These are phyloP conservation scores for Psittacula echo DNA, from an alignment of 2,797 vertebrate species.

Conservation along the genomic window DNA sequence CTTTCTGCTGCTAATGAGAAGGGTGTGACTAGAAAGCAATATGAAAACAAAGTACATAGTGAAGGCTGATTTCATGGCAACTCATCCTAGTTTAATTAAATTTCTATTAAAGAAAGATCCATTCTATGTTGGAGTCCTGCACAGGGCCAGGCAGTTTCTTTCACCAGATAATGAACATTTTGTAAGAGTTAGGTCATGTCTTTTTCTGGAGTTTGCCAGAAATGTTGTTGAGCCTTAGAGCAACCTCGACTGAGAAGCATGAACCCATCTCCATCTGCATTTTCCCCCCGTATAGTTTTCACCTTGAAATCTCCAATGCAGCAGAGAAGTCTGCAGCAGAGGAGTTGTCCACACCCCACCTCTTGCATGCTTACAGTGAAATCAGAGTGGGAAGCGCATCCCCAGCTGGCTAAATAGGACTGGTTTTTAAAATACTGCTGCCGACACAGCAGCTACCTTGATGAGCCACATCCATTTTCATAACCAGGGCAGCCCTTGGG, in stretches of 20 bases:
- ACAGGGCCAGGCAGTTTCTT: background rate
- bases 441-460: background rate
- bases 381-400: background rate
- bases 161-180: background rate
- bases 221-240: background rate
- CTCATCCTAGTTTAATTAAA: background rate
- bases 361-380: background rate
- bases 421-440: background rate
- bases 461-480: background rate
- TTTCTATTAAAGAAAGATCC: background rate
- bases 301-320: background rate
- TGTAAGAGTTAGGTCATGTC: background rate
- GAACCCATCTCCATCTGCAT: background rate
- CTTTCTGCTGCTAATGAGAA: background rate
- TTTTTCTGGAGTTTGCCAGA: slow-evolving; percentile 27
- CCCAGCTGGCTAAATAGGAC: background rate
- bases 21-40: background rate
- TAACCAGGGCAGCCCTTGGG: background rate
- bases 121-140: background rate
- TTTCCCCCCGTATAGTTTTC: background rate
- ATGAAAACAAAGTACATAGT: background rate
- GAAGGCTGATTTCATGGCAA: slow-evolving; percentile 23
- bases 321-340: background rate
- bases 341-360: background rate
- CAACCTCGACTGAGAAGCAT: background rate